phyloP scores from a whole-genome alignment of 1,140 invertebrate species.

The Battus philenor region DNA sequence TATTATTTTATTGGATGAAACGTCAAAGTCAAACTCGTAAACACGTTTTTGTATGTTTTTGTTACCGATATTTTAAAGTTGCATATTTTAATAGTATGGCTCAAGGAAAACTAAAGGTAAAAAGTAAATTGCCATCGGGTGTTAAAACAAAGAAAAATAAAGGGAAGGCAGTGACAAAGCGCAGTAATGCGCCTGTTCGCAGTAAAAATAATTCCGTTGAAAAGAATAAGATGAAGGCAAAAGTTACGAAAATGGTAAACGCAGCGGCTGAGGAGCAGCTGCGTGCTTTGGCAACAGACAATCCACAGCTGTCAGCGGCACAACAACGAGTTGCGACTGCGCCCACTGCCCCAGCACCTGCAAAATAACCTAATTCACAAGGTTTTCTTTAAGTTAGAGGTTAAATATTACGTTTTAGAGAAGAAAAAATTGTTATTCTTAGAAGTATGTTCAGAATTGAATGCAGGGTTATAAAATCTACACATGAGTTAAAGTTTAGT shows the following conservation, averaged over 20 bases:
- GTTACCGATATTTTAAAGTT: neutral
- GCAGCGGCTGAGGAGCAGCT: conserved; percentile 60
- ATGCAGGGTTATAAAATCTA: no score
- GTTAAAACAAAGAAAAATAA: conserved; percentile 57
- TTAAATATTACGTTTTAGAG: neutral
- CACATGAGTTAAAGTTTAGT: no score
- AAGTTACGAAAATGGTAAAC: conserved; percentile 67
- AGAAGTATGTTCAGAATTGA: no score
- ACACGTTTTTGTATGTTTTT: no score
- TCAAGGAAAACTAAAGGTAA: conserved; percentile 67
- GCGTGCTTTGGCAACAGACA: conserved; percentile 47
- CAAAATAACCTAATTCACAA: conserved; percentile 29
- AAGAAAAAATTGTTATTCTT: no score
- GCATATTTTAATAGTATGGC: conserved; percentile 41
- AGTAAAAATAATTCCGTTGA: conserved; percentile 45
- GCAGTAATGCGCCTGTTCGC: conserved; percentile 52
- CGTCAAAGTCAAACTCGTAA: no score
- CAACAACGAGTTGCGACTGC: conserved; percentile 53
- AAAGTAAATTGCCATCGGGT: conserved; percentile 57
- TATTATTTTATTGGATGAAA: no score
- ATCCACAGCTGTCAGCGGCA: conserved; percentile 50
- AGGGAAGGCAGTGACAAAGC: conserved; percentile 57
- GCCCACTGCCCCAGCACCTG: conserved; percentile 50
- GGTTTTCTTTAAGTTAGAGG: neutral
- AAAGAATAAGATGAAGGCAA: conserved; percentile 59